A percentile compares a stretch with the other conserved stretches of the same genome.
phyloP scores from a whole-genome alignment of 2,797 vertebrate genomes.

The Choloepus didactylus region DNA sequence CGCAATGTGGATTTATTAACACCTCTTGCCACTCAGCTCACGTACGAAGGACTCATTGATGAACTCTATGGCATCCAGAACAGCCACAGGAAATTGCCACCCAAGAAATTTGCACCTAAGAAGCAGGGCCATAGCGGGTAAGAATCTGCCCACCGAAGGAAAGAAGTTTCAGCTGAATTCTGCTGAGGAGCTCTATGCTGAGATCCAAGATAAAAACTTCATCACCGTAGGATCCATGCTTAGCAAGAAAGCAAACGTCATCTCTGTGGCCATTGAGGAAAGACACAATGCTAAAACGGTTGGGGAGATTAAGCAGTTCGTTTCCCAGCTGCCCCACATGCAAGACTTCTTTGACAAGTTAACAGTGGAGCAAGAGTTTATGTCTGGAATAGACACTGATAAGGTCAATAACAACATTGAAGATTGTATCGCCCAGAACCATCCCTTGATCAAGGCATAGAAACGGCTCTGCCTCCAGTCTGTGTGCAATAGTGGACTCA shows the following conservation, averaged over 20 bases:
- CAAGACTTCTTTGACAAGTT: conserved; percentile 99
- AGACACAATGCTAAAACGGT: conserved; percentile 98
- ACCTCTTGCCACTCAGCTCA: conserved; percentile 96
- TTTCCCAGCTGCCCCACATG: conserved; percentile 99
- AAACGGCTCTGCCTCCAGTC: conserved; percentile 97
- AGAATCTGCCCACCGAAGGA: conserved; percentile 96
- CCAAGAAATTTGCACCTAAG: conserved; percentile 97
- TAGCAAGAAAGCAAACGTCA: conserved; percentile 99
- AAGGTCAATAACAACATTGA: conserved; percentile 98
- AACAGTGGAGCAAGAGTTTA: conserved; percentile 99
- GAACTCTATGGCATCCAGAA: conserved; percentile 98
- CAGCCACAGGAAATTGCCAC: conserved; percentile 97
- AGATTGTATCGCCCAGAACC: conserved; percentile 96
- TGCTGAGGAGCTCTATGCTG: conserved; percentile 97
- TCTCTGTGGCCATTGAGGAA: conserved; percentile 99
- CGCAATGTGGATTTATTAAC: conserved; percentile 97
- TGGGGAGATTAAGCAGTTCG: conserved; percentile 99
- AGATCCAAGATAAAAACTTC: conserved; percentile 99
- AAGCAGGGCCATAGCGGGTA: conserved; percentile 95
- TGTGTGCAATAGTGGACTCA: conserved; percentile 97
- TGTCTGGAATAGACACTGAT: conserved; percentile 99
- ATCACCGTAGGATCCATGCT: conserved; percentile 97
- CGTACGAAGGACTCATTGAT: conserved; percentile 98
- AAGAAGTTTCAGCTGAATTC: conserved; percentile 99
- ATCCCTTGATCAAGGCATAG: conserved; percentile 96